Percentiles rank a stretch among this genome's conserved stretches.
Conservation (phyloP, 2,797 vertebrate genomes). For the Lacerta viridis region DNA sequence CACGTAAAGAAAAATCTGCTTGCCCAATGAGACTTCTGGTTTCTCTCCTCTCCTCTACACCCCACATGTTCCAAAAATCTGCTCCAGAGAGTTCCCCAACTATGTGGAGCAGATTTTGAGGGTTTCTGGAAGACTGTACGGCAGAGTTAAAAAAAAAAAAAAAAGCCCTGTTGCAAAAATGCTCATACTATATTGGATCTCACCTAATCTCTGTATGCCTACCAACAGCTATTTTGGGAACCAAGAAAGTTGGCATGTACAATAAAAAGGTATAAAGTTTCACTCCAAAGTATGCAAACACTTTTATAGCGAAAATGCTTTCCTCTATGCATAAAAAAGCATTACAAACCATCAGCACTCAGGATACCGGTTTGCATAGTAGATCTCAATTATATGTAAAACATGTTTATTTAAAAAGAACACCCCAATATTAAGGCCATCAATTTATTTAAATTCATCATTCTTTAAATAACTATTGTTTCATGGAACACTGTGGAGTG, state of each 20-base stretch:
- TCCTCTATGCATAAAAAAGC: background rate
- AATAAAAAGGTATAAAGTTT: background rate
- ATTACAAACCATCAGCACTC: background rate
- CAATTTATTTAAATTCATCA: constrained; percentile 23
- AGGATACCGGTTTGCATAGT: background rate
- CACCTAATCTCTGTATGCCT: background rate
- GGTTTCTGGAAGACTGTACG: no score
- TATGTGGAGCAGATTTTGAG: no score
- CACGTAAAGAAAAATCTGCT: no score
- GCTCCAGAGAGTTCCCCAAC: no score
- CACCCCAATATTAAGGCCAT: background rate
- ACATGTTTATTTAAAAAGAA: background rate
- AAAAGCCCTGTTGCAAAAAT: no score
- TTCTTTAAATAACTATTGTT: background rate
- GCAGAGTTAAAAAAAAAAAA: no score
- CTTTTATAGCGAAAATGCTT: background rate
- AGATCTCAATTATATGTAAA: background rate
- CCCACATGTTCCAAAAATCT: no score
- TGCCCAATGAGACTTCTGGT: no score
- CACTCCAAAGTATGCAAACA: background rate
- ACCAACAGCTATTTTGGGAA: background rate
- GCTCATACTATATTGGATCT: no score
- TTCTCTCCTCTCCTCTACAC: no score
- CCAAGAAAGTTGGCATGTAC: background rate
- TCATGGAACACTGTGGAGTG: background rate